Conservation (phyloP, 2,888 invertebrate species). For the Matsumyia berberina region DNA sequence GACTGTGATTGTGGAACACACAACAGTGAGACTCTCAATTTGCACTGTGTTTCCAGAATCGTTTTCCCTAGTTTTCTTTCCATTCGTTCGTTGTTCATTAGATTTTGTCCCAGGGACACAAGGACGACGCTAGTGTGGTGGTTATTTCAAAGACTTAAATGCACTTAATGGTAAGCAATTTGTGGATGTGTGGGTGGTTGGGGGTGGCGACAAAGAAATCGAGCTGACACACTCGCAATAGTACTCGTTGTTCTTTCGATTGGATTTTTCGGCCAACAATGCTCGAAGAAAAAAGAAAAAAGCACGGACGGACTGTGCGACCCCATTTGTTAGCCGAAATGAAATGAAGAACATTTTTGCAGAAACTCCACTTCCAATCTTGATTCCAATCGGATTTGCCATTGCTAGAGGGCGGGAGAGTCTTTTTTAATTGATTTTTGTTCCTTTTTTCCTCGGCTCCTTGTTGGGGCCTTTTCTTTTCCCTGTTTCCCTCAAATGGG, state of each 20-base stretch:
- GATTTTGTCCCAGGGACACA: constrained; percentile 33
- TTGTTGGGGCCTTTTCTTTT: neutral
- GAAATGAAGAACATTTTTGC: constrained; percentile 39
- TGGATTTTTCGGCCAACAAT: constrained; percentile 38
- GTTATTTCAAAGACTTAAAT: constrained; percentile 68
- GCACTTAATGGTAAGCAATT: constrained; percentile 74
- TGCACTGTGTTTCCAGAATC: constrained; percentile 69
- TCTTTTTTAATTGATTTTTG: constrained; percentile 65
- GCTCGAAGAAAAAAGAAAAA: constrained; percentile 11
- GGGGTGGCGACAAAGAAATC: constrained; percentile 23
- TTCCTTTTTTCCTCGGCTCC: neutral
- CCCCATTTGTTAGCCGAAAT: constrained; percentile 36
- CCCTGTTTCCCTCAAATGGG: neutral
- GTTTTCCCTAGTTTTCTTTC: constrained; percentile 19
- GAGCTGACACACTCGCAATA: constrained; percentile 59
- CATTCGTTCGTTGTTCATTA: constrained; percentile 49
- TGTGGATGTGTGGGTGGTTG: constrained; percentile 37
- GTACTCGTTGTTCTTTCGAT: constrained; percentile 16
- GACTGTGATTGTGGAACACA: constrained; percentile 59
- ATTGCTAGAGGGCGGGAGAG: constrained; percentile 10
- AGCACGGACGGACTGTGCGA: constrained; percentile 8
- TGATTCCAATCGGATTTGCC: constrained; percentile 63
- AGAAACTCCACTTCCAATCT: constrained; percentile 30
- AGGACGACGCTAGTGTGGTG: constrained; percentile 47
- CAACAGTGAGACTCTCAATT: constrained; percentile 68